A percentile compares a stretch with the other conserved stretches of the same genome.
Evolutionary conservation across 1,140 invertebrate genomes (phyloP).

Genomic region (Zaprionus kolodkinae): DNA sequence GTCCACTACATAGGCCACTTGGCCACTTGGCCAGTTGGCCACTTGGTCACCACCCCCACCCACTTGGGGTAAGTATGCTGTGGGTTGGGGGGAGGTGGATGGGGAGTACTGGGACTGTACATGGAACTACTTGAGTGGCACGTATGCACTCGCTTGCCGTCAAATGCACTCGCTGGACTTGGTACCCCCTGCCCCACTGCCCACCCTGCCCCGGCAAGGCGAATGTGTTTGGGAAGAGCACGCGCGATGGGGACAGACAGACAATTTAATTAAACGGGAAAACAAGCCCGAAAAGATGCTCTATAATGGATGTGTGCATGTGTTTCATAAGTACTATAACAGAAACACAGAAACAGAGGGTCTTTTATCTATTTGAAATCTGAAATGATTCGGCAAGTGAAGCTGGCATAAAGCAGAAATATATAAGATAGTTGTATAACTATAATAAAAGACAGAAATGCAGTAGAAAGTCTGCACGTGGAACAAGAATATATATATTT

Average conservation of each 20-base stretch:
- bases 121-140: background rate
- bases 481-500: no score
- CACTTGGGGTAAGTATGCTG: background rate
- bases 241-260: background rate
- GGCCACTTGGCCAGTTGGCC: background rate
- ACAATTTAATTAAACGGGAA: slow-evolving; percentile 5
- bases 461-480: no score
- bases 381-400: no score
- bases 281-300: slow-evolving; percentile 3
- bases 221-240: background rate
- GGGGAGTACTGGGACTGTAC: background rate
- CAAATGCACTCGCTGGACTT: slow-evolving; percentile 1
- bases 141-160: slow-evolving; percentile 4
- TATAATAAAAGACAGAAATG: no score
- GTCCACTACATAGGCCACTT: background rate
- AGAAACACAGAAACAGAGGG: background rate
- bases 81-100: no score
- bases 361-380: no score
- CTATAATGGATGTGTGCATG: background rate
- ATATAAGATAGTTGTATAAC: no score
- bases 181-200: no score
- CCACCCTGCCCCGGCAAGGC: background rate
- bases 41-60: background rate
- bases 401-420: no score
- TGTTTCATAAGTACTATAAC: background rate